phyloP scores from a whole-genome alignment of 2,113 vertebrate genomes.

The Verasper variegatus region DNA sequence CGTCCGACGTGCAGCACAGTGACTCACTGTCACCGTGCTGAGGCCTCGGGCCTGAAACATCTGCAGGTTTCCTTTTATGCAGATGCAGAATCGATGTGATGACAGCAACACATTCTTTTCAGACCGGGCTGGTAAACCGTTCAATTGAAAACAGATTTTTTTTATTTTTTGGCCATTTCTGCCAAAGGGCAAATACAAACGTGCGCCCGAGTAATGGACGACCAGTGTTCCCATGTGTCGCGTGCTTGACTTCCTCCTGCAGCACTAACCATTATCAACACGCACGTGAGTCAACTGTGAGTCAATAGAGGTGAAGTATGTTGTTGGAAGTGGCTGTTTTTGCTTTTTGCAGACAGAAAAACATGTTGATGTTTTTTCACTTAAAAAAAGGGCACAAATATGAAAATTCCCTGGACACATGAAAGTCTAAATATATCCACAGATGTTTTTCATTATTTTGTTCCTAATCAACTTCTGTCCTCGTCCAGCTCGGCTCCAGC shows the following conservation, averaged over 20 bases:
- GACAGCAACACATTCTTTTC: not conserved
- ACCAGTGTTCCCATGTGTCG: conserved; percentile 34
- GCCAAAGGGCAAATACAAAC: conserved; percentile 46
- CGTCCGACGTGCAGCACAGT: not conserved
- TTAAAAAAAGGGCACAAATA: not conserved
- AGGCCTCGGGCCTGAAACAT: conserved; percentile 17
- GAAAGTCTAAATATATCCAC: not conserved
- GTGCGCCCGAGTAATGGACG: conserved; percentile 33
- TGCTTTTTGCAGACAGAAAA: not conserved
- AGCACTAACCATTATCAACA: conserved; percentile 4
- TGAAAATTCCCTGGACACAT: not conserved
- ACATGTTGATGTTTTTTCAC: not conserved
- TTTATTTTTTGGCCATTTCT: not conserved
- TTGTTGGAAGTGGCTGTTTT: not conserved
- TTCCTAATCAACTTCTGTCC: not conserved
- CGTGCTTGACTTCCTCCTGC: conserved; percentile 18
- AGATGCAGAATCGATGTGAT: conserved; percentile 32
- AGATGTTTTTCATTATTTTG: not conserved
- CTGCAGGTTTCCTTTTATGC: conserved; percentile 31
- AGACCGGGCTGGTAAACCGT: not conserved
- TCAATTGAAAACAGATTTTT: conserved; percentile 38
- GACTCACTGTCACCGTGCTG: not conserved
- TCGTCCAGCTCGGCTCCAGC: conserved; percentile 1
- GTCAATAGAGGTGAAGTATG: not conserved
- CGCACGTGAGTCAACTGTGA: conserved; percentile 1